Evolutionary conservation across 2,797 vertebrate species (phyloP), one percentile per base, ranked within the genome.

Genomic region (Lithobates pipiens): DNA sequence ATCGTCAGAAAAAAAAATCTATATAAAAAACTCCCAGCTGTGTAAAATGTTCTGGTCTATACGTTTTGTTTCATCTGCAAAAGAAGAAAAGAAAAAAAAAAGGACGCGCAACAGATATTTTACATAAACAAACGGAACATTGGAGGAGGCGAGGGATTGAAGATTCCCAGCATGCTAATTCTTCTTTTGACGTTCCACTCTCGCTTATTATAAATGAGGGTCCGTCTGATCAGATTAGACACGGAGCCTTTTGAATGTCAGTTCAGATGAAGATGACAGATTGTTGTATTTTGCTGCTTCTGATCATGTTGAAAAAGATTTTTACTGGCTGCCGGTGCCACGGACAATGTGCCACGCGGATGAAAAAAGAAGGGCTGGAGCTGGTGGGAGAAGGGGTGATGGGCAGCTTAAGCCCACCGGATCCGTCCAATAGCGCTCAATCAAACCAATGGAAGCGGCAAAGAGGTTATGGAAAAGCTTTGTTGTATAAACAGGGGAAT

Each of bases 171-270:
- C 25, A 65, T 83, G 81, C 10, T 83, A 69, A 83, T 76, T 54
- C 54, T 76, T 61, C 63, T 69, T 69, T 36, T 44, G 67, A 42
- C 50, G 77, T 39, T 57, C 54, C 21, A 9, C 54, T 61, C 54
- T 23, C 18, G 1, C 18, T 23, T 23, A 61, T 23, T 61, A 9
- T 61, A 61, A 61, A 61, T 3, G 21, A 42, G 6, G 23, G 36
- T 36, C 57, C n/a, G 57, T 73, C 75, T 68, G 76, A 78, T 74
- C 68, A 72, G 36, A 85, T 84, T 74, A 79, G 71, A 46, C 27
- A 23, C 39, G 39, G 69, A 73, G 69, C 57, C 83, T 36, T 39
- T 29, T 3, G 21, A 57, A 79, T 29, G 69, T 72, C 46, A 57
- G 36, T 25, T 29, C 25, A 34, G 76, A 77, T 72, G 76, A 85